phyloP scores from a whole-genome alignment of 2,888 invertebrate species.

The Dasysyrphus albostriatus region DNA sequence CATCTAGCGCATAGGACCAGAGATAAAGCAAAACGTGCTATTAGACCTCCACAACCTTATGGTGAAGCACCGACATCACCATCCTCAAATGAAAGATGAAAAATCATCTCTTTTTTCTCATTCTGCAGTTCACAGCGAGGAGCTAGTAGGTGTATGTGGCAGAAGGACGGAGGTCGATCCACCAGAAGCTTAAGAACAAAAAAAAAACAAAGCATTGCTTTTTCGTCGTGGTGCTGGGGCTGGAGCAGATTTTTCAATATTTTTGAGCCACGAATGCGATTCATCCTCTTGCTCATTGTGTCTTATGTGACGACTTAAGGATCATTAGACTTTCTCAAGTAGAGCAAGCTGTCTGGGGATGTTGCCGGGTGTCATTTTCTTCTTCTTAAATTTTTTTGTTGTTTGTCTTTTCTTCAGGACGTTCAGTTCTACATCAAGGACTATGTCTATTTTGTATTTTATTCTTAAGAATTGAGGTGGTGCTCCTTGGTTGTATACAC shows the following conservation, averaged over 20 bases:
- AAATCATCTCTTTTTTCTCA: constrained; percentile 27
- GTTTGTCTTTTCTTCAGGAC: constrained; percentile 38
- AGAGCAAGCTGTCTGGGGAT: constrained; percentile 74
- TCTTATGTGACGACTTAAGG: constrained; percentile 74
- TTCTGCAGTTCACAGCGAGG: constrained; percentile 16
- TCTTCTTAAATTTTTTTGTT: constrained; percentile 13
- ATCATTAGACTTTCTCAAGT: constrained; percentile 77
- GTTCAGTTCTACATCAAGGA: constrained; percentile 16
- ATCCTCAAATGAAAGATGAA: constrained; percentile 48
- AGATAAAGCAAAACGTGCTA: constrained; percentile 56
- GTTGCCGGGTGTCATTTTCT: constrained; percentile 63
- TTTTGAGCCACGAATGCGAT: constrained; percentile 64
- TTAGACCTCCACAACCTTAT: constrained; percentile 38
- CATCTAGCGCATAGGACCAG: neutral
- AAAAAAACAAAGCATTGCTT: constrained; percentile 14
- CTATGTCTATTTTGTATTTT: constrained; percentile 43
- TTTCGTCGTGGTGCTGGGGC: constrained; percentile 7
- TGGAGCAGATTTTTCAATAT: constrained; percentile 69
- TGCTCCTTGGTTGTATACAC: constrained; percentile 9
- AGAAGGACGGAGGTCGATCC: neutral
- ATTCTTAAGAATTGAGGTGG: constrained; percentile 5
- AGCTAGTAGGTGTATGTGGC: neutral
- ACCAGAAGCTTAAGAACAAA: constrained; percentile 5
- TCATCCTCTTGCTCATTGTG: constrained; percentile 43
- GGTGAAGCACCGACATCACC: constrained; percentile 2